Conservation (phyloP, 2,113 vertebrate genomes). For the Ovibos moschatus region DNA sequence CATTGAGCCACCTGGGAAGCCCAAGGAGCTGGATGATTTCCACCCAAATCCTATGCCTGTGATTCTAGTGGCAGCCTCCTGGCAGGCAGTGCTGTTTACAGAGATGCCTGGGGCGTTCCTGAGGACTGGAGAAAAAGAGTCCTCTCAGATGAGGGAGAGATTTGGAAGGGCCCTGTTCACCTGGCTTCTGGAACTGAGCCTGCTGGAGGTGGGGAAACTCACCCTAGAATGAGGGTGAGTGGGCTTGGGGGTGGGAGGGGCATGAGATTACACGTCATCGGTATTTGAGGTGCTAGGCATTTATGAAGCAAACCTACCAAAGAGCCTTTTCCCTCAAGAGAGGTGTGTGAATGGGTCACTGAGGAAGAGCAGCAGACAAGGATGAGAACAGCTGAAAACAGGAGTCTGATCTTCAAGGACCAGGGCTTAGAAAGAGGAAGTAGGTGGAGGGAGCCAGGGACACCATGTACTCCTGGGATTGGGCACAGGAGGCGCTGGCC, state of each 20-base stretch:
- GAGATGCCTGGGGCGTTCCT: not conserved
- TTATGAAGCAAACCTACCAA: not conserved
- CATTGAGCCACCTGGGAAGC: not conserved
- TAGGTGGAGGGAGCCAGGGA: not conserved
- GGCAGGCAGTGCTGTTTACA: not conserved
- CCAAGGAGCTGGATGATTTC: not conserved
- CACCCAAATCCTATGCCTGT: not conserved
- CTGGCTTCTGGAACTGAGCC: not conserved
- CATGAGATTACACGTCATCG: accelerated
- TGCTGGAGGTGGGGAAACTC: not conserved
- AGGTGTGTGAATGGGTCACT: not conserved
- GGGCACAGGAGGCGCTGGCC: not conserved
- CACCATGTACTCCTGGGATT: not conserved
- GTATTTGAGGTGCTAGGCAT: not conserved
- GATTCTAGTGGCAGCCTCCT: not conserved
- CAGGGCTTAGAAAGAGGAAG: not conserved
- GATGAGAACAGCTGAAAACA: not conserved
- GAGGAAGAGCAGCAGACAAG: not conserved
- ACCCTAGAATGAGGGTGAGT: not conserved
- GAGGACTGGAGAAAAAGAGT: not conserved
- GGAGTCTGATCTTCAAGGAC: not conserved
- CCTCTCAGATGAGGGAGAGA: not conserved
- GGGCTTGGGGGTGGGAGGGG: not conserved
- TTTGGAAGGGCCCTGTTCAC: not conserved
- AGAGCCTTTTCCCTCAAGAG: not conserved